Conservation (phyloP, 2,797 vertebrate genomes). For the Chiroxiphia lanceolata region DNA sequence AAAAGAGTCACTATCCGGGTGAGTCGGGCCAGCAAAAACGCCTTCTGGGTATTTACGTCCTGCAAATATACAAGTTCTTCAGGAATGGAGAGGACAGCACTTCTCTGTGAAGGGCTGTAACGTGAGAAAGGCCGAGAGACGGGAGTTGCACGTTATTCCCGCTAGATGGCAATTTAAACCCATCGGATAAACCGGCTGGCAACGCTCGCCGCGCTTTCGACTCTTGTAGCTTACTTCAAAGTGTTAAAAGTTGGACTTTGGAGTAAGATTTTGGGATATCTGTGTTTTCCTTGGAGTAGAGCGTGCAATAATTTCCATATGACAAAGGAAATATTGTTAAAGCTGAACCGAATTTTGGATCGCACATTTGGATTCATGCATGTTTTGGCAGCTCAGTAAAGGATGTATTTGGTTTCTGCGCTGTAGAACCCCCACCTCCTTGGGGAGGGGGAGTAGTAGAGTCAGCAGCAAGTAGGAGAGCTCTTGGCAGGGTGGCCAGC, state of each 20-base stretch:
- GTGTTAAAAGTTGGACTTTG: not conserved
- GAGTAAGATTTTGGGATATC: not conserved
- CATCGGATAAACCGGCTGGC: not conserved
- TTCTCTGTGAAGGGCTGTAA: not conserved
- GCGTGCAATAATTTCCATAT: conserved; percentile 18
- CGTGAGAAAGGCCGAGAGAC: accelerated
- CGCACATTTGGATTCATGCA: not conserved
- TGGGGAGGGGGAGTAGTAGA: conserved; percentile 46
- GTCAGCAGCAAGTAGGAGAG: conserved; percentile 54
- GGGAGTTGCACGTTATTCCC: not conserved
- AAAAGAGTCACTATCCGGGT: not conserved
- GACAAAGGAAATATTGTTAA: conserved; percentile 39
- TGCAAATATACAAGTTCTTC: not conserved
- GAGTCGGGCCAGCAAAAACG: not conserved
- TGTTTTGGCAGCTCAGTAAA: conserved; percentile 27
- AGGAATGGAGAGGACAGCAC: not conserved
- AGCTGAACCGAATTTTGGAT: conserved; percentile 9
- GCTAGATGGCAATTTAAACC: conserved; percentile 58
- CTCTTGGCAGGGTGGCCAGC: conserved; percentile 16
- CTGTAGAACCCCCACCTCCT: conserved; percentile 35
- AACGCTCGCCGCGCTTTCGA: not conserved
- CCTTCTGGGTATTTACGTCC: not conserved
- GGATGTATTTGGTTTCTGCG: conserved; percentile 39
- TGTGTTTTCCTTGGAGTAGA: conserved; percentile 46
- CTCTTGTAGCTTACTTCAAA: not conserved